Conservation (phyloP, 2,888 invertebrate species). For the Orthosia gracilis region DNA sequence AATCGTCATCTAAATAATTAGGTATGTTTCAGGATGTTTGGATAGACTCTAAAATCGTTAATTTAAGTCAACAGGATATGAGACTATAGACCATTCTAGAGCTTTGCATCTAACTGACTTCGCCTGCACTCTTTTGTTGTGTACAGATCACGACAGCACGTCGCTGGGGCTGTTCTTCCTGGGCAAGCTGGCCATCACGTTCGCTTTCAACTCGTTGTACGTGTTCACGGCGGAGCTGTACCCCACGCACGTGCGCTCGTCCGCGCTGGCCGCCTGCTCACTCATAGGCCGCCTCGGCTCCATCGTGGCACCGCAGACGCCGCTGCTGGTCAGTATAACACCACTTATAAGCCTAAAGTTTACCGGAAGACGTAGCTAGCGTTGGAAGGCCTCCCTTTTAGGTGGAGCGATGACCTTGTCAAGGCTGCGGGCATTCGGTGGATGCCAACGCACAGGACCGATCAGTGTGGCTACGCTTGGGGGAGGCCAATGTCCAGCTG, state of each 20-base stretch:
- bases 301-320: conserved; percentile 93
- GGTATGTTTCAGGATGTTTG: not conserved
- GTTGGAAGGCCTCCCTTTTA: too few species aligned
- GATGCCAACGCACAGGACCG: too few species aligned
- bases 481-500: too few species aligned
- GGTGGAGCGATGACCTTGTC: too few species aligned
- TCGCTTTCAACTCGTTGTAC: conserved; percentile 93
- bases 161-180: conserved; percentile 89
- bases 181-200: conserved; percentile 93
- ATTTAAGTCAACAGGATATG: not conserved
- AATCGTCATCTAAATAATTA: too few species aligned
- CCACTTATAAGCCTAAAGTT: too few species aligned
- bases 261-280: conserved; percentile 93
- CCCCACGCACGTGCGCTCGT: conserved; percentile 93
- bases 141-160: conserved; percentile 77
- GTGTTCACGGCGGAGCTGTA: conserved; percentile 94
- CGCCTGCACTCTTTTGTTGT: conserved; percentile 22
- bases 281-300: conserved; percentile 93
- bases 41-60: too few species aligned
- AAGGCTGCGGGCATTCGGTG: too few species aligned
- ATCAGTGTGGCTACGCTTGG: too few species aligned
- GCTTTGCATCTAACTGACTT: not conserved
- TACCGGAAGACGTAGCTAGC: too few species aligned
- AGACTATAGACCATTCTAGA: not conserved
- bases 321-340: conserved; percentile 89